A percentile compares a stretch with the other conserved stretches of the same genome.
Evolutionary conservation across 2,797 vertebrate genomes (phyloP).

Genomic region (Pangasius macronema): DNA sequence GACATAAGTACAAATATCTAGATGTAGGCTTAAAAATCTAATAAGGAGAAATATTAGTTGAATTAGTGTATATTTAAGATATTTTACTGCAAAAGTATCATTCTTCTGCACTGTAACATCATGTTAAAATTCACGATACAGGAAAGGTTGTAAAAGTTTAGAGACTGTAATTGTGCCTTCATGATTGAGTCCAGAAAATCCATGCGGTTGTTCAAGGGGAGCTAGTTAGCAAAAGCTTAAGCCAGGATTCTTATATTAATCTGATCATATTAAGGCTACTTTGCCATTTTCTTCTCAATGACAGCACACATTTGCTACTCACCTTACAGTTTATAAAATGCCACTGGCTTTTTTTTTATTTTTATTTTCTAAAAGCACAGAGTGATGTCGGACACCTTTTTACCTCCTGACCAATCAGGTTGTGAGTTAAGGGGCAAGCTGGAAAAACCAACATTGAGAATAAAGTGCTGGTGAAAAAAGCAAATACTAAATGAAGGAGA

Average conservation of each 20-base stretch:
- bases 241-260: neutral
- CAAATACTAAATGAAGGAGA: neutral
- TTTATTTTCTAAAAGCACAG: neutral
- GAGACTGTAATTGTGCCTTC: neutral
- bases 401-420: neutral
- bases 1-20: too few relatives aligned
- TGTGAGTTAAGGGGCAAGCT: neutral
- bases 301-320: neutral
- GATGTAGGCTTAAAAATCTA: neutral
- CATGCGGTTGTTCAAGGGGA: neutral
- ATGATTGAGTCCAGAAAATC: neutral
- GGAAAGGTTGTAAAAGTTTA: neutral
- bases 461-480: neutral
- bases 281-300: neutral
- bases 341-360: neutral
- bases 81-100: neutral
- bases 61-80: neutral
- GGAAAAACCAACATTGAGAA: neutral
- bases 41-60: neutral
- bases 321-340: neutral
- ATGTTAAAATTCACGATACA: neutral
- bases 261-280: neutral
- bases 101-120: neutral
- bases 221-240: neutral
- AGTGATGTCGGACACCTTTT: neutral